Percentiles rank a stretch among this genome's conserved stretches.
These are phyloP conservation scores for Anastrepha obliqua DNA, from an alignment of 1,140 invertebrate genomes.

Conservation along the genomic window DNA sequence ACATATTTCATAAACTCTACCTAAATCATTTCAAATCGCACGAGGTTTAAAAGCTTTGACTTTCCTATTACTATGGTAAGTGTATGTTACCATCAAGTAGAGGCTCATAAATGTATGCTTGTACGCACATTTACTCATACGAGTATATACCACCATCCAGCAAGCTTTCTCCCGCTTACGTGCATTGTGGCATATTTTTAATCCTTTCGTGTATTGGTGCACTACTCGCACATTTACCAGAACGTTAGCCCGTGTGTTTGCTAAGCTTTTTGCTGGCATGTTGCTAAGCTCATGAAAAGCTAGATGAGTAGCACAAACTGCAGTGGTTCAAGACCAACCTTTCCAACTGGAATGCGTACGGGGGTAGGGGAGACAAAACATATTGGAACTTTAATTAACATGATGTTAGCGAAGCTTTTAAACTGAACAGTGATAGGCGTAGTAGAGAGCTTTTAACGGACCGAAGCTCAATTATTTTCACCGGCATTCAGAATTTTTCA, in stretches of 20 bases:
- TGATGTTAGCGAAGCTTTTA: too few relatives aligned
- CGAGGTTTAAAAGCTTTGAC: neutral
- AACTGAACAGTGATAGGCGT: too few relatives aligned
- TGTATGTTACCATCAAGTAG: neutral
- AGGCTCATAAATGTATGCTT: neutral
- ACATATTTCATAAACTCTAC: too few relatives aligned
- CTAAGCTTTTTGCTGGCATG: neutral
- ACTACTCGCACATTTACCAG: neutral
- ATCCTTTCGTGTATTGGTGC: constrained; percentile 3
- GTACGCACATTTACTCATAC: neutral
- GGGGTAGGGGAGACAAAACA: neutral
- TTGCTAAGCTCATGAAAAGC: neutral
- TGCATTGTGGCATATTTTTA: neutral
- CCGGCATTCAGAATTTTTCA: too few relatives aligned
- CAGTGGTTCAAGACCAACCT: neutral
- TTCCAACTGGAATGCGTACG: neutral
- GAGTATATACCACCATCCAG: neutral
- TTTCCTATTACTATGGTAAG: neutral
- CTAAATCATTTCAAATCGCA: neutral
- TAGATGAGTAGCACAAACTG: neutral
- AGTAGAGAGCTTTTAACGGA: neutral
- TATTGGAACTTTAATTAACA: too few relatives aligned
- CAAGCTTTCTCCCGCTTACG: neutral
- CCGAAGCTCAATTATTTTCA: neutral
- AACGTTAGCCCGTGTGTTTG: neutral